Percentiles rank a stretch among this genome's conserved stretches.
Evolutionary conservation across 2,797 vertebrate species (phyloP).

Genomic region (Menidia menidia): DNA sequence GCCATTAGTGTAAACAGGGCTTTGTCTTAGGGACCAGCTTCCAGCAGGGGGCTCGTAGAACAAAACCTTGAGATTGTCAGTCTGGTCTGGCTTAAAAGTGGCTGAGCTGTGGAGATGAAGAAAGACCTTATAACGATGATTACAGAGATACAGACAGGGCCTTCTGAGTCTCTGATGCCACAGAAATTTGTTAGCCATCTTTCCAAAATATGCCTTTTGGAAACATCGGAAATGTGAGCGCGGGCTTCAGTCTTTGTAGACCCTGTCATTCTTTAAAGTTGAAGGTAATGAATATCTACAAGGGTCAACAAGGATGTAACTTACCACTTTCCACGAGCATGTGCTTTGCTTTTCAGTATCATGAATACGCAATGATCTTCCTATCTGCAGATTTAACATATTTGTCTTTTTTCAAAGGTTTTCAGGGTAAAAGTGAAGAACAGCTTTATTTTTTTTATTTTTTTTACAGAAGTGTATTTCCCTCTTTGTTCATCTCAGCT

Average conservation of each 20-base stretch:
- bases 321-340: slow-evolving; percentile 7
- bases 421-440: slow-evolving; percentile 62
- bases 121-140: slow-evolving; percentile 74
- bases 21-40: slow-evolving; percentile 86
- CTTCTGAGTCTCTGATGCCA: slow-evolving; percentile 44
- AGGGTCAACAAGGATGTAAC: background rate
- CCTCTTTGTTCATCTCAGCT: slow-evolving; percentile 59
- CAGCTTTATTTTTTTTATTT: slow-evolving; percentile 85
- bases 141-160: slow-evolving; percentile 62
- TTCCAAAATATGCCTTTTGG: slow-evolving; percentile 23
- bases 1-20: slow-evolving; percentile 88
- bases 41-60: slow-evolving; percentile 80
- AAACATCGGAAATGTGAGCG: slow-evolving; percentile 8
- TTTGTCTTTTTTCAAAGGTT: slow-evolving; percentile 37
- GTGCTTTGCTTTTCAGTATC: slow-evolving; percentile 14
- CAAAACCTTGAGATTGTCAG: slow-evolving; percentile 80
- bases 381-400: slow-evolving; percentile 22
- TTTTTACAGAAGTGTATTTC: slow-evolving; percentile 76
- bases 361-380: slow-evolving; percentile 22
- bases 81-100: slow-evolving; percentile 77
- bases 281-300: background rate
- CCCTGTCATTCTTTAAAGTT: slow-evolving; percentile 6
- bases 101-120: slow-evolving; percentile 65
- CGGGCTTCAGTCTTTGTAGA: slow-evolving; percentile 3
- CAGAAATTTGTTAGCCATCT: slow-evolving; percentile 26